Base-by-base conservation (phyloP, 2,113 vertebrate genomes). In the Tachysurus vachellii region DNA sequence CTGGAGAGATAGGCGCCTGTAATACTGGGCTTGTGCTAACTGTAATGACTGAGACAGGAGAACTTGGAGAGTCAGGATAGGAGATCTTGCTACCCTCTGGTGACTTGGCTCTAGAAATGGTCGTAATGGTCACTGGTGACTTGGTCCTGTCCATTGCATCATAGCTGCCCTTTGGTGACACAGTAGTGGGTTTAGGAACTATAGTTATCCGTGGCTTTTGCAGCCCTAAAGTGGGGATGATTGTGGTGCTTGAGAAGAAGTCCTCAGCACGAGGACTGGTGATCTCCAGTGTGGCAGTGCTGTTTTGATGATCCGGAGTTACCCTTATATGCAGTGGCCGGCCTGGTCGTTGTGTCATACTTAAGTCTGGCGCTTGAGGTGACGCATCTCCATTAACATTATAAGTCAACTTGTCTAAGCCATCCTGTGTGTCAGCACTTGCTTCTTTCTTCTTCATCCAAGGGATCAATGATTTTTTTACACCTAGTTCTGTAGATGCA, bases 171-270 rank as follows among this genome's bases (percentile, higher is more conserved):
- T 96, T 97, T 0, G 94, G 93, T 7, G 95, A 84, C 88, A 95
- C 89, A 0, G 95, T 88, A 0, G 94, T 94, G 47, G 96, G 93
- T 79, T 96, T 96, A 0, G 98, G 98, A 89, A 98, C 96, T 21
- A 99, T 99, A 59, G 98, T 99, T 90, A 99, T 99, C 61, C 96
- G 94, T 59, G 98, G 98, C 71, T 96, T 98, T 91, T 98, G 97
- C 54, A 94, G 95, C 47, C 98, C 97, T 28, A 98, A 93, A 17
- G 97, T 98, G 1, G 98, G 98, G 93, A 99, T 97, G 91, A 99
- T 96, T 9, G 97, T 97, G 84, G 98, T 96, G 87, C 96, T 98
- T 59, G 97, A 98, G 92, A 98, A 99, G 91, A 99, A 99, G 50
- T 99, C 98, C 64, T 98, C 96, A 0, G 96, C 94, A 0, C 95